Base-by-base conservation (phyloP, 2,888 invertebrate species). In the Asteroscopus sphinx region DNA sequence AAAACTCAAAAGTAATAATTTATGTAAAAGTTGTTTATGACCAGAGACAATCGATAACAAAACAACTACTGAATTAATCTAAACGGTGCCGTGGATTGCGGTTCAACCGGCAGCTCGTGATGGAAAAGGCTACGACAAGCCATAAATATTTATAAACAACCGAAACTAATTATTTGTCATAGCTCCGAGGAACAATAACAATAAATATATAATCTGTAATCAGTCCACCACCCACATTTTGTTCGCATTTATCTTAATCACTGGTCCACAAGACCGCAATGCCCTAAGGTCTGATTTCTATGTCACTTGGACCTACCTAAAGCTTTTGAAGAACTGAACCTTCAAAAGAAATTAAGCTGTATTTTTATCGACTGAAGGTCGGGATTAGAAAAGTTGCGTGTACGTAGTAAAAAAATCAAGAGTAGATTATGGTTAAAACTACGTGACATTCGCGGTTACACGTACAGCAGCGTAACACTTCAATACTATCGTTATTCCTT, bases 371-470 rank as follows among this genome's bases (percentile, higher is more conserved):
- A 0, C 2, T 33, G 72, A 78, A 51, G 56, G 77, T 69, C 56
- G 46, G 68, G 46, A 66, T 76, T 80, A 36, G 52, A 67, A 65
- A 76, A 68, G 15, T 32, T 52, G 67, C 68, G 63, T 58, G 28
- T 37, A 63, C 63, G 9, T 49, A 49, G 58, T 73, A 74, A 78
- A 86, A 87, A 88, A 83, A 74, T 78, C 77, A 81, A 82, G 70
- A 79, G 79, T 82, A 82, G 78, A 79, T 84, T 81, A 81, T 76
- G 66, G 67, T 54, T 76, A 76, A 77, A 79, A 69, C 72, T 86
- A 89, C 89, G 89, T 89, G 89, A 87, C 87, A 87, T 83, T 86
- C 83, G 83, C 77, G 79, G 81, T 80, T 83, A 86, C 89, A 91
- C 91, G 90, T 90, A 89, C 82, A 66, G 58, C 78, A 66, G 76